Percentiles rank a stretch among this genome's conserved stretches.
Conservation (phyloP, 2,797 vertebrate species). For the Bradypus variegatus region DNA sequence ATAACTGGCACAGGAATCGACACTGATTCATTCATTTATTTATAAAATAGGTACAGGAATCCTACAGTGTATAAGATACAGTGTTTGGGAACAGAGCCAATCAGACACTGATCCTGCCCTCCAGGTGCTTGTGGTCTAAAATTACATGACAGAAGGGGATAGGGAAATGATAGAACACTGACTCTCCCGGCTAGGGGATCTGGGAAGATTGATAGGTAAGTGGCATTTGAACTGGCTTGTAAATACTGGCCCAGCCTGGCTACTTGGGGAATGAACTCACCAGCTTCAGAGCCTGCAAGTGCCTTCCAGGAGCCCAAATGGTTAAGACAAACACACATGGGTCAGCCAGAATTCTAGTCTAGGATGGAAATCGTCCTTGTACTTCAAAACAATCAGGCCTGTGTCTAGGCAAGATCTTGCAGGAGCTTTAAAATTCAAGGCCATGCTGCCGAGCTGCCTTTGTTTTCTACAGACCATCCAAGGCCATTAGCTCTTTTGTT, state of each 20-base stretch:
- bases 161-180: background rate
- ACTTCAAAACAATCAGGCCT: constrained; percentile 4
- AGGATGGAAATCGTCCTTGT: constrained; percentile 12
- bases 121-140: background rate
- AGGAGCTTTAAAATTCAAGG: constrained; percentile 25
- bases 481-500: constrained; percentile 19
- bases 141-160: background rate
- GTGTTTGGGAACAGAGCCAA: background rate
- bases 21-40: background rate
- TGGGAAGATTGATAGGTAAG: background rate
- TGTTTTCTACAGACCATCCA: background rate
- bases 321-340: background rate
- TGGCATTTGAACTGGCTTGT: background rate
- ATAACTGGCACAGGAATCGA: background rate
- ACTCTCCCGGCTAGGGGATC: background rate
- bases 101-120: background rate
- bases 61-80: background rate
- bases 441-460: background rate
- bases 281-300: background rate
- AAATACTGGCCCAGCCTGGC: background rate
- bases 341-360: constrained; percentile 34
- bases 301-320: background rate
- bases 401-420: background rate
- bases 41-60: background rate
- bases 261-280: background rate